Evolutionary conservation across 2,888 invertebrate species (phyloP), one percentile per base, ranked within the genome.

Genomic region (Ctena decussata): DNA sequence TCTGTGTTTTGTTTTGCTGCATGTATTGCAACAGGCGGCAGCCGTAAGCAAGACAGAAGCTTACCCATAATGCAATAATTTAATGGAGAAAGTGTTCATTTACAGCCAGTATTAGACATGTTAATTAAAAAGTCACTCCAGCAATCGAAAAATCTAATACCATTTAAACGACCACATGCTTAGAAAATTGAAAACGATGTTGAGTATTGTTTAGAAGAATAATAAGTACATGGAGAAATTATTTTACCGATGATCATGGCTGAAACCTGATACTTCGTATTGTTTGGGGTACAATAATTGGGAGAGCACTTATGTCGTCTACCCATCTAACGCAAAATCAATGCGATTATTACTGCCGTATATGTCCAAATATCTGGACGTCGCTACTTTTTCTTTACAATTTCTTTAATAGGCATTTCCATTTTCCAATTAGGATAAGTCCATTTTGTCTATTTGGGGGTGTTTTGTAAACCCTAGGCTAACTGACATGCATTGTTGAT

Each of bases 191-290:
- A 72, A 72, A 72, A 44, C 35, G 24, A 72, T 41, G 46, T 32
- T 12, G 8, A 8, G 72, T 44, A 72, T 72, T 72, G 72, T 72
- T 72, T 46, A 35, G 46, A 27, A 18, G 46, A 32, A 77, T 74
- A 83, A 84, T 84, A 84, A 65, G 77, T 81, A 77, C 80, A 81
- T 57, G 71, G 32, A 46, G 70, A 77, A 71, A 70, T 78, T 37
- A 57, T 78, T 83, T 86, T 86, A 35, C 44, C 82, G 77, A 77
- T 77, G 80, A 80, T 80, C 82, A 77, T 77, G 70, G 71, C 72
- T 60, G 82, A 77, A 86, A 86, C 44, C 69, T 74, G 85, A 85
- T 70, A 79, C 80, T 24, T n/a, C 76, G 79, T 81, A 60, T 82
- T 85, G 82, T 85, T 79, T 71, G 44, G 46, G 32, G 65, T 65